Percentiles rank a stretch among this genome's conserved stretches.
phyloP scores from a whole-genome alignment of 2,113 vertebrate genomes.

The Heterotilapia buettikoferi region DNA sequence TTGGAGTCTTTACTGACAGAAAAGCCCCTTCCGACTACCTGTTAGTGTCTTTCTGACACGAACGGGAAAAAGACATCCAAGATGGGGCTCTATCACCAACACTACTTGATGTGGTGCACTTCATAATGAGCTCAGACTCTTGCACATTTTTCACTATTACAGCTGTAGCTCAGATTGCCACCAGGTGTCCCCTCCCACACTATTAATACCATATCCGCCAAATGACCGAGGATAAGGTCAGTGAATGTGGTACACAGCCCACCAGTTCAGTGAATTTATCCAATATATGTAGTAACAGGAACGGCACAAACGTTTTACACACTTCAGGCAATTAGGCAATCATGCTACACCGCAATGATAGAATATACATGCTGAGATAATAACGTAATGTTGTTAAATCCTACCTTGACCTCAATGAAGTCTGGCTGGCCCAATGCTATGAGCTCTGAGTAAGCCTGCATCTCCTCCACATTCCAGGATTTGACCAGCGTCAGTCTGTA shows the following conservation, averaged over 20 bases:
- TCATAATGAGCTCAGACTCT: background rate
- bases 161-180: background rate
- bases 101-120: background rate
- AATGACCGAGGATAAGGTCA: background rate
- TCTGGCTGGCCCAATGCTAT: constrained; percentile 85
- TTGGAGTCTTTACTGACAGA: background rate
- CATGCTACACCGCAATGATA: background rate
- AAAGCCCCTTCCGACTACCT: background rate
- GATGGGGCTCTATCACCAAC: background rate
- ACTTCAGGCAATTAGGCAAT: background rate
- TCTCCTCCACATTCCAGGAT: constrained; percentile 93
- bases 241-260: background rate
- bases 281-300: background rate
- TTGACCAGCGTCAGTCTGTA: constrained; percentile 93
- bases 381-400: background rate
- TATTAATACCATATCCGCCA: constrained; percentile 7
- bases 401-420: constrained; percentile 95
- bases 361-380: background rate
- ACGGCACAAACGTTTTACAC: rapidly evolving
- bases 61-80: background rate
- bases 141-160: constrained; percentile 1
- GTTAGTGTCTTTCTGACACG: background rate
- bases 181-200: background rate
- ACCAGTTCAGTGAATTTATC: background rate
- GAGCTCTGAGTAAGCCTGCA: constrained; percentile 85